phyloP scores from a whole-genome alignment of 2,888 invertebrate species.

The Noctua fimbriata region DNA sequence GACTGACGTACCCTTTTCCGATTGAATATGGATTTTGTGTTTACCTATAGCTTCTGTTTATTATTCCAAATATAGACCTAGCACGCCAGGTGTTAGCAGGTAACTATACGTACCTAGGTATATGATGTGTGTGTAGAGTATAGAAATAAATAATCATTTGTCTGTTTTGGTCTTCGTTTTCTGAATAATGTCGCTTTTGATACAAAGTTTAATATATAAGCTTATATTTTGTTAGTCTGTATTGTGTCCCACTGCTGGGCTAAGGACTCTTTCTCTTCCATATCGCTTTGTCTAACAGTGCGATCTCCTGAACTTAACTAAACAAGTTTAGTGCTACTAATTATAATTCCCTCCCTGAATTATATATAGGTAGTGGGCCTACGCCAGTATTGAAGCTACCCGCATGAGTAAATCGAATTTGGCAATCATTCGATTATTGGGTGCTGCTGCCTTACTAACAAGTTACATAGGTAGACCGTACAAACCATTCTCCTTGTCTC shows the following conservation, averaged over 20 bases:
- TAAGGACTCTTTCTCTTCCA: neutral
- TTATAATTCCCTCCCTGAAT: neutral
- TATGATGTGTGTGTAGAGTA: neutral
- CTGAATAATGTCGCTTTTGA: neutral
- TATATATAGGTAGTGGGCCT: neutral
- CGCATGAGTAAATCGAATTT: neutral
- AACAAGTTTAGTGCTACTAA: neutral
- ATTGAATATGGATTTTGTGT: slow-evolving; percentile 38
- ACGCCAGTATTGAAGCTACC: neutral
- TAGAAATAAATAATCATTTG: neutral
- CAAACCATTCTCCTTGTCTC: slow-evolving; percentile 2
- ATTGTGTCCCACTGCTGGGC: neutral
- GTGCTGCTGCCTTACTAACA: neutral
- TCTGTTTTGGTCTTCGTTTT: neutral
- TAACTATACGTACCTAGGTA: neutral
- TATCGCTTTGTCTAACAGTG: neutral
- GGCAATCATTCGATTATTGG: neutral
- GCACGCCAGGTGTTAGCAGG: neutral
- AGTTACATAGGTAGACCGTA: neutral
- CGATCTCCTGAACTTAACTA: neutral
- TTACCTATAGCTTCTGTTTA: neutral
- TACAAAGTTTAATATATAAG: neutral
- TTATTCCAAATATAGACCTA: slow-evolving; percentile 14
- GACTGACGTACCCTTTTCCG: slow-evolving; percentile 37
- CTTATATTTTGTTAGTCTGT: neutral